A percentile compares a stretch with the other conserved stretches of the same genome.
These are phyloP conservation scores for Adrianichthys oophorus DNA, from an alignment of 2,797 vertebrate species.

Conservation along the genomic window DNA sequence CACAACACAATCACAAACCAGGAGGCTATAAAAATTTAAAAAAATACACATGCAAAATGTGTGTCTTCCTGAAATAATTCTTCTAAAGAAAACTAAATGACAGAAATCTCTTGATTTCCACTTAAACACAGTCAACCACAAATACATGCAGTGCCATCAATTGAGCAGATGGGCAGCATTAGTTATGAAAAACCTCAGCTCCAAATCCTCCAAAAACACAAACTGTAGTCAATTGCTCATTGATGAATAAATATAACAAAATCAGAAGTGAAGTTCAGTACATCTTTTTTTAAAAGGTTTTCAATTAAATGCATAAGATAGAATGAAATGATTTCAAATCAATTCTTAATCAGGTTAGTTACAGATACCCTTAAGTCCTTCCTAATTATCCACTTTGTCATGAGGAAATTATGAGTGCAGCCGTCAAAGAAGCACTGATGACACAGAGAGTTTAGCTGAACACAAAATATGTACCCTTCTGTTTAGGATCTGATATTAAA, in stretches of 20 bases:
- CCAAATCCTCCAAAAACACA: slow-evolving; percentile 21
- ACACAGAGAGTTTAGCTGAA: slow-evolving; percentile 18
- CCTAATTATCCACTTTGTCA: slow-evolving; percentile 58
- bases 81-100: slow-evolving; percentile 50
- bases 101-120: slow-evolving; percentile 58
- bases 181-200: slow-evolving; percentile 37
- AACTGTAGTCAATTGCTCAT: no score
- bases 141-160: slow-evolving; percentile 54
- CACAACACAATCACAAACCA: slow-evolving; percentile 57
- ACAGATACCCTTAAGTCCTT: slow-evolving; percentile 48
- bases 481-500: slow-evolving; percentile 25
- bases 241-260: no score
- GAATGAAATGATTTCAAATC: slow-evolving; percentile 19
- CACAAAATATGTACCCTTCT: slow-evolving; percentile 47
- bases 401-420: slow-evolving; percentile 51
- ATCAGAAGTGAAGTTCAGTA: no score
- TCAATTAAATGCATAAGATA: slow-evolving; percentile 3
- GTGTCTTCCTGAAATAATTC: slow-evolving; percentile 44
- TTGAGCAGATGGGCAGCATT: slow-evolving; percentile 34
- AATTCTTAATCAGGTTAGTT: slow-evolving; percentile 47
- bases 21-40: slow-evolving; percentile 39
- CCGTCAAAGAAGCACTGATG: neutral
- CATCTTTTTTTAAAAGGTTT: no score
- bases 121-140: slow-evolving; percentile 53
- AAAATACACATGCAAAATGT: slow-evolving; percentile 16